These are phyloP conservation scores for Drosophila kuntzei DNA, from an alignment of 2,888 invertebrate species.

Conservation along the genomic window DNA sequence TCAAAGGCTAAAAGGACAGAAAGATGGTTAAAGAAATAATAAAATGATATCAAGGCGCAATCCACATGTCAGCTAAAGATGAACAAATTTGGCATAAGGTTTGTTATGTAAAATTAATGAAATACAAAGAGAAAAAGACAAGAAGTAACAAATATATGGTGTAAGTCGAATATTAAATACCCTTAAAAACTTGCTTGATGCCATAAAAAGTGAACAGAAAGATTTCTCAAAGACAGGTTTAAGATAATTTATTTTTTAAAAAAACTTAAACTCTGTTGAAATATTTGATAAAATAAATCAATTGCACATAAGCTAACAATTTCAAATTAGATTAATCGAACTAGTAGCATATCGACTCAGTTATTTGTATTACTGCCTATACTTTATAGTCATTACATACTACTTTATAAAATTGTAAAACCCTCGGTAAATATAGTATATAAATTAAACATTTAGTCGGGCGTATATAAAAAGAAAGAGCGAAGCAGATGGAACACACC, in stretches of 20 bases:
- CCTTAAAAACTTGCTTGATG: neutral
- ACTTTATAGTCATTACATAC: neutral
- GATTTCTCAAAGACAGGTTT: too few species aligned
- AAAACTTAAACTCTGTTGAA: neutral
- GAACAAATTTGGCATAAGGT: constrained; percentile 46
- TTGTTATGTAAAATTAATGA: constrained; percentile 33
- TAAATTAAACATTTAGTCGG: constrained; percentile 66
- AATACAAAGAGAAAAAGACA: constrained; percentile 3
- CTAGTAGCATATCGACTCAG: neutral
- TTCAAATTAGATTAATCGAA: neutral
- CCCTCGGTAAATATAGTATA: constrained; percentile 5
- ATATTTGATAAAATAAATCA: neutral
- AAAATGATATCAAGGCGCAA: constrained; percentile 42
- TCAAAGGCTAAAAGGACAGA: constrained; percentile 36
- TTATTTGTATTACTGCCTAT: neutral
- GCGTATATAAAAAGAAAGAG: constrained; percentile 47
- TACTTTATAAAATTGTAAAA: neutral
- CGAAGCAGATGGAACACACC: constrained; percentile 61
- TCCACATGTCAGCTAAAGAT: constrained; percentile 40
- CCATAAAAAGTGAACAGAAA: too few species aligned
- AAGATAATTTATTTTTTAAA: neutral
- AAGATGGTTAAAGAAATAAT: constrained; percentile 5
- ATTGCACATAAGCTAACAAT: neutral
- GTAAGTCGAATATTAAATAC: neutral
- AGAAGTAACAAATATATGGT: constrained; percentile 2